A percentile compares a stretch with the other conserved stretches of the same genome.
These are phyloP conservation scores for Zophobas morio DNA, from an alignment of 1,140 invertebrate genomes.

Conservation along the genomic window DNA sequence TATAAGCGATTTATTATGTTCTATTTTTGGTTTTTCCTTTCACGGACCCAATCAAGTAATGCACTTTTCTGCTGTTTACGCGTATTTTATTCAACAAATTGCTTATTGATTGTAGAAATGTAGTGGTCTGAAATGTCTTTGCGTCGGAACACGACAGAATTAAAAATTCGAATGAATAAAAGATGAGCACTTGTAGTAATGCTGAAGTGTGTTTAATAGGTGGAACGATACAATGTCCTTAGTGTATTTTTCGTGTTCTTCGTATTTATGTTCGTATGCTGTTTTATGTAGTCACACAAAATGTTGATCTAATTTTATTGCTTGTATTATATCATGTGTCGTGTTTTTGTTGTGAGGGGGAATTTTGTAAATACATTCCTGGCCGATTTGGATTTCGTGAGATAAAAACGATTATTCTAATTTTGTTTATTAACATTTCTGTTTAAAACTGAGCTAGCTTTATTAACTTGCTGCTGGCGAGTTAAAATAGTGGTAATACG, in stretches of 20 bases:
- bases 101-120: neutral
- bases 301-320: slow-evolving; percentile 25
- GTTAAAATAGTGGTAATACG: neutral
- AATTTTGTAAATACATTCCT: slow-evolving; percentile 8
- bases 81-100: neutral
- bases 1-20: too few species aligned
- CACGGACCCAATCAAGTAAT: too few species aligned
- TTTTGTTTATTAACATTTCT: neutral
- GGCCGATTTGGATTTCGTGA: neutral
- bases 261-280: slow-evolving; percentile 4
- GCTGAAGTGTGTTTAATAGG: slow-evolving; percentile 18
- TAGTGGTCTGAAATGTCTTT: neutral
- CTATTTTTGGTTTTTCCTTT: too few species aligned
- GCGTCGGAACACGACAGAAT: slow-evolving; percentile 1
- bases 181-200: neutral
- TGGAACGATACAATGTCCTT: slow-evolving; percentile 10
- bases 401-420: neutral
- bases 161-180: slow-evolving; percentile 29
- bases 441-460: too few species aligned
- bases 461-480: neutral
- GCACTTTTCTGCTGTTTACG: too few species aligned
- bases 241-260: neutral
- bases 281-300: neutral
- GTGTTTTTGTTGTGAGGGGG: neutral
- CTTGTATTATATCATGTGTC: slow-evolving; percentile 6